These are phyloP conservation scores for Taurulus bubalis DNA, from an alignment of 2,113 vertebrate genomes.

Conservation along the genomic window DNA sequence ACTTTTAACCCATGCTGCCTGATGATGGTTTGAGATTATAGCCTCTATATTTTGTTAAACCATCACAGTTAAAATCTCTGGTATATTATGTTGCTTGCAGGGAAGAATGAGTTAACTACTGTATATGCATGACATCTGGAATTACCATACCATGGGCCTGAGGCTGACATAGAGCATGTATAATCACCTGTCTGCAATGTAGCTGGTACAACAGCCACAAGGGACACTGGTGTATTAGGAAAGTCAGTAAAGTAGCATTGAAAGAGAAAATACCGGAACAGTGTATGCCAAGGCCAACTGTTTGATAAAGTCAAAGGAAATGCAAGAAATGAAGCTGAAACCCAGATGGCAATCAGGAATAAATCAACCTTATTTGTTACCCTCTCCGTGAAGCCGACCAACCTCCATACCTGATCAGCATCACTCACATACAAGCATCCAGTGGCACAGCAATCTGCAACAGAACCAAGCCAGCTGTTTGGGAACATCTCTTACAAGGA, in stretches of 20 bases:
- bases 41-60: not conserved
- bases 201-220: constrained; percentile 42
- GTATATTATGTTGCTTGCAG: constrained; percentile 31
- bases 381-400: constrained; percentile 50
- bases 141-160: constrained; percentile 37
- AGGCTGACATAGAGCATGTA: constrained; percentile 45
- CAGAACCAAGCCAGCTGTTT: constrained; percentile 28
- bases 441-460: constrained; percentile 39
- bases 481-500: not conserved
- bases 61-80: not conserved
- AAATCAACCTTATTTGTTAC: constrained; percentile 68
- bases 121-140: constrained; percentile 31
- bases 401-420: constrained; percentile 30
- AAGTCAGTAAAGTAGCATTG: constrained; percentile 14
- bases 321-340: constrained; percentile 24
- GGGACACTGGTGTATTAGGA: constrained; percentile 34
- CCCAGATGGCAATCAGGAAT: constrained; percentile 69
- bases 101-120: constrained; percentile 28
- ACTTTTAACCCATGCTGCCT: not conserved
- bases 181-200: constrained; percentile 51
- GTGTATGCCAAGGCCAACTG: not conserved
- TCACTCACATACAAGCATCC: constrained; percentile 52
- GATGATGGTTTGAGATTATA: not conserved
- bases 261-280: not conserved
- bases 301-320: constrained; percentile 25